These are phyloP conservation scores for Baronia brevicornis DNA, from an alignment of 2,888 invertebrate species.

Conservation along the genomic window DNA sequence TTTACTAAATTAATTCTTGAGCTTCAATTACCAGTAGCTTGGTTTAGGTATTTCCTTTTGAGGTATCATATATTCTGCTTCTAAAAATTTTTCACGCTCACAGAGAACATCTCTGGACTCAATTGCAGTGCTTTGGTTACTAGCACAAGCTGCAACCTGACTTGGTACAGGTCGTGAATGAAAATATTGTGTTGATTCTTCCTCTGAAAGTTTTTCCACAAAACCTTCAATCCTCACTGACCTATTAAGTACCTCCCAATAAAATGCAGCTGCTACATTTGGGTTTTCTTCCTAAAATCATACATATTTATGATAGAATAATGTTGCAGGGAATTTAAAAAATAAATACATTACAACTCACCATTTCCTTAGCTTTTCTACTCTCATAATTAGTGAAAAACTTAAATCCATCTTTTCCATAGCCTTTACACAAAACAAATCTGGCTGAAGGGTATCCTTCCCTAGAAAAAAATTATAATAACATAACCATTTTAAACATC, in stretches of 20 bases:
- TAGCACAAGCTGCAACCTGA: constrained; percentile 92
- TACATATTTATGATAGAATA: not conserved
- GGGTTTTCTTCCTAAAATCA: constrained; percentile 86
- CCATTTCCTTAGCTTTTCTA: constrained; percentile 92
- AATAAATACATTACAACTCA: constrained; percentile 36
- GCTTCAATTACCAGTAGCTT: constrained; percentile 83
- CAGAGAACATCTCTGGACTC: constrained; percentile 82
- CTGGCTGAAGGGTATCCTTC: constrained; percentile 91
- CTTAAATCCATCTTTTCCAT: constrained; percentile 89
- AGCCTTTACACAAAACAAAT: constrained; percentile 93
- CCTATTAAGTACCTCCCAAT: constrained; percentile 90
- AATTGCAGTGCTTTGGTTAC: constrained; percentile 87
- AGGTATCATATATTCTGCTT: constrained; percentile 77
- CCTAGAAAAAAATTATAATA: constrained; percentile 53
- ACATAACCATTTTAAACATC: not conserved
- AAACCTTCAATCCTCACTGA: constrained; percentile 93
- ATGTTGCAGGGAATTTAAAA: not conserved
- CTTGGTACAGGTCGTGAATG: constrained; percentile 87
- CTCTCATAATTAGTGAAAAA: constrained; percentile 97
- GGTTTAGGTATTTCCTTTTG: constrained; percentile 86
- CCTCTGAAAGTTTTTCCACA: constrained; percentile 83
- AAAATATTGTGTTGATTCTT: constrained; percentile 90
- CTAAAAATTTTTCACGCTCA: constrained; percentile 79
- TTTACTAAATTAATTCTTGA: too few relatives aligned
- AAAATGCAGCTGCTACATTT: constrained; percentile 91